Conservation (phyloP, 2,888 invertebrate genomes). For the Catocala sponsa region DNA sequence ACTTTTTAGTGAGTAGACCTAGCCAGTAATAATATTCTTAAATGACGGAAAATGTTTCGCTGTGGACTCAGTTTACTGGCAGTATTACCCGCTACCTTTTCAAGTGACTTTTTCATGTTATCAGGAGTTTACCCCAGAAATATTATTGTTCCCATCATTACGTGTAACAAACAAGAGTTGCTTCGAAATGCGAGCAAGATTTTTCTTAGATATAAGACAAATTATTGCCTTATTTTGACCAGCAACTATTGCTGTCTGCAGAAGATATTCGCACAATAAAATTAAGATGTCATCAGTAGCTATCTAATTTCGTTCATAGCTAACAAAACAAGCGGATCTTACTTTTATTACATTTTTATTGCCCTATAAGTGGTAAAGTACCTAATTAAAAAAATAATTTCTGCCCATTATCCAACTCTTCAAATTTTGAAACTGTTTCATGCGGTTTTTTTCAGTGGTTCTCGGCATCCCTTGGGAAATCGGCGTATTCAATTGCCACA, state of each 20-base stretch:
- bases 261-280: conserved; percentile 10
- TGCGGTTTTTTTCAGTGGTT: conserved; percentile 38
- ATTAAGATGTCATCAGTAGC: conserved; percentile 13
- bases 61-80: background rate
- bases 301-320: conserved; percentile 19
- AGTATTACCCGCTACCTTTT: background rate
- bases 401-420: conserved; percentile 41
- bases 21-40: too few species aligned
- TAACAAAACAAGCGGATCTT: conserved; percentile 24
- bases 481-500: conserved; percentile 45
- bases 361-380: conserved; percentile 33
- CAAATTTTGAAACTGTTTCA: conserved; percentile 45
- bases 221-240: conserved; percentile 38
- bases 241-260: conserved; percentile 15
- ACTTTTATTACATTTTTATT: conserved; percentile 40
- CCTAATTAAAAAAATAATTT: conserved; percentile 47
- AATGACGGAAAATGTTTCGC: too few species aligned
- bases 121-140: conserved; percentile 5
- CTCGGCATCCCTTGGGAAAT: conserved; percentile 39
- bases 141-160: conserved; percentile 14
- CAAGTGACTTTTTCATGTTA: background rate
- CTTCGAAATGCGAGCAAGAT: conserved; percentile 14
- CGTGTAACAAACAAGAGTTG: conserved; percentile 27
- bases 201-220: conserved; percentile 16
- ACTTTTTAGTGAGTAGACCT: too few species aligned